Percentiles rank a stretch among this genome's conserved stretches.
Conservation (phyloP, 2,888 invertebrate species). For the Dryocosmus kuriphilus region DNA sequence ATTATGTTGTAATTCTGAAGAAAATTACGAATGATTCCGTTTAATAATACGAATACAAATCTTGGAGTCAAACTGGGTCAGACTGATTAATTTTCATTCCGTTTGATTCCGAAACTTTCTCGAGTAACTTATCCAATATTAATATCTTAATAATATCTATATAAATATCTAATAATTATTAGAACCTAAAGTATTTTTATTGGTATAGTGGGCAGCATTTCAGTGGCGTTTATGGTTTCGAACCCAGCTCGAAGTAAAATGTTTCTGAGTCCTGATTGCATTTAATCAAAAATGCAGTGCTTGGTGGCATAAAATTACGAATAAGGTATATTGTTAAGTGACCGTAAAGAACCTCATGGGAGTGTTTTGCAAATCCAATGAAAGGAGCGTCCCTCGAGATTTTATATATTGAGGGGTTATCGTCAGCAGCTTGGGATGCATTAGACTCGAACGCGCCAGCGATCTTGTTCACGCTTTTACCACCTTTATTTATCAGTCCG, state of each 20-base stretch:
- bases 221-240: background rate
- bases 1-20: too few species aligned
- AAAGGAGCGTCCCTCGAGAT: conserved; percentile 1
- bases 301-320: background rate
- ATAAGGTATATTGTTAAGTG: background rate
- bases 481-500: conserved; percentile 15
- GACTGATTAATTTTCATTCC: too few species aligned
- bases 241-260: background rate
- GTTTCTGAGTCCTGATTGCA: background rate
- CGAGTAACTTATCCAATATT: too few species aligned
- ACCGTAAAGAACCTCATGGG: background rate
- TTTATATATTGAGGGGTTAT: background rate
- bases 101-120: too few species aligned
- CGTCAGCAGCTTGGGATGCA: background rate
- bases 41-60: too few species aligned
- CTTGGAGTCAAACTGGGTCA: too few species aligned
- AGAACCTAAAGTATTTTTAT: too few species aligned
- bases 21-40: too few species aligned
- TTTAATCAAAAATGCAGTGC: background rate
- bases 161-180: too few species aligned
- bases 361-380: conserved; percentile 6
- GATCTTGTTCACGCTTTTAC: conserved; percentile 9
- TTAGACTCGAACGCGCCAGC: background rate
- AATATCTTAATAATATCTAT: too few species aligned
- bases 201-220: too few species aligned